Percentiles rank a stretch among this genome's conserved stretches.
Evolutionary conservation across 2,888 invertebrate genomes (phyloP).

Genomic region (Agrochola litura): DNA sequence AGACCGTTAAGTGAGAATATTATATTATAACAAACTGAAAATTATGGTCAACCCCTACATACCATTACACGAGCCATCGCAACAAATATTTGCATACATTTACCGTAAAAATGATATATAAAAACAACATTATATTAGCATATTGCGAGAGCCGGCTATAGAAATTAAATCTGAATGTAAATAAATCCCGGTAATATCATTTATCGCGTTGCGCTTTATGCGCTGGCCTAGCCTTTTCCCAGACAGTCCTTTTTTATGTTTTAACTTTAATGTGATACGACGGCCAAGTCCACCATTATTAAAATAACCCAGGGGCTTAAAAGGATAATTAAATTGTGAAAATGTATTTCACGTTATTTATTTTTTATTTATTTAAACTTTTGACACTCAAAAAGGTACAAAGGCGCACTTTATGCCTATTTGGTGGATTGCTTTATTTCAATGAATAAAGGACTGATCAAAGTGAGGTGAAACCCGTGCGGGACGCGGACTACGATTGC

Average conservation of each 20-base stretch:
- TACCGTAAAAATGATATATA: constrained; percentile 59
- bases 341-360: constrained; percentile 48
- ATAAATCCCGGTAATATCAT: constrained; percentile 72
- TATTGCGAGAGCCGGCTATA: constrained; percentile 62
- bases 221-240: constrained; percentile 57
- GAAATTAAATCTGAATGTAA: constrained; percentile 72
- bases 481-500: no score
- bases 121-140: constrained; percentile 61
- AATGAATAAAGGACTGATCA: constrained; percentile 6
- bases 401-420: background rate
- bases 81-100: constrained; percentile 56
- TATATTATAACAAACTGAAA: constrained; percentile 9
- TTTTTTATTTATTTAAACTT: no score
- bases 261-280: constrained; percentile 67
- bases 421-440: constrained; percentile 42
- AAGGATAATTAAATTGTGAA: constrained; percentile 63
- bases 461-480: no score
- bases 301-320: constrained; percentile 63
- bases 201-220: constrained; percentile 51
- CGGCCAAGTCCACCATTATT: constrained; percentile 61
- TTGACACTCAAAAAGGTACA: no score
- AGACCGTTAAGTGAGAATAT: background rate
- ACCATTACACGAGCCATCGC: constrained; percentile 15
- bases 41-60: constrained; percentile 12
- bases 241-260: constrained; percentile 68